Base-by-base conservation (phyloP, 2,797 vertebrate genomes). In the Characodon lateralis region DNA sequence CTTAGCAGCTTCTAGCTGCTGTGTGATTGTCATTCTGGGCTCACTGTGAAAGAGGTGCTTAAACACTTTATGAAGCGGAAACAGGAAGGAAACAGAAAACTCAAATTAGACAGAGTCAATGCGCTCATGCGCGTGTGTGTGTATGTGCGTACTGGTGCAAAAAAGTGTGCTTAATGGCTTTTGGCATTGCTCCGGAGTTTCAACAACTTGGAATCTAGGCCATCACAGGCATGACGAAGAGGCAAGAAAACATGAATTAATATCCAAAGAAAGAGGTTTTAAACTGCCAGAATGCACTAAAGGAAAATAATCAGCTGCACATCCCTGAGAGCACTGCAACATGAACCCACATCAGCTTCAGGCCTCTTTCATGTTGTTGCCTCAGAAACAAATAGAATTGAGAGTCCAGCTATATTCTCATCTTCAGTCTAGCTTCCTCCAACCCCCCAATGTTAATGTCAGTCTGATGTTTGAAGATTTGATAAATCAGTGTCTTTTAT, bases 161-260 rank as follows among this genome's bases (percentile, higher is more conserved):
- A 70, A 83, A 89, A 84, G 76, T 88, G 70, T 78, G 66, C 78
- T 41, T 87, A 84, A 91, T 90, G 65, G 88, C 79, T 89, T 90
- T 87, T 87, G 80, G 85, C 89, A 77, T 79, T 58, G 72, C 81
- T 83, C 78, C 50, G 89, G 88, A 85, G 81, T 76, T 73, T 77
- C 83, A 86, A 78, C 68, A 85, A 85, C 84, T 81, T 72, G 43
- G 71, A 91, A 93, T 92, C 59, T 87, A 93, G 88, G 87, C 77
- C 88, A 89, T 72, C 72, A 78, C 82, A 88, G 81, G 70, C 81
- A 80, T 71, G 76, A 89, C 80, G 80, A 78, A 2, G 2, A 77
- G 66, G 77, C 81, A 84, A 79, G 76, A 78, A 83, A 88, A 79
- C 59, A 83, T 12, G 72, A 80, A 84, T 69, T 69, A 69, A 71